Evolutionary conservation across 2,113 vertebrate genomes (phyloP), one percentile per base, ranked within the genome.

Genomic region (Indicator indicator): DNA sequence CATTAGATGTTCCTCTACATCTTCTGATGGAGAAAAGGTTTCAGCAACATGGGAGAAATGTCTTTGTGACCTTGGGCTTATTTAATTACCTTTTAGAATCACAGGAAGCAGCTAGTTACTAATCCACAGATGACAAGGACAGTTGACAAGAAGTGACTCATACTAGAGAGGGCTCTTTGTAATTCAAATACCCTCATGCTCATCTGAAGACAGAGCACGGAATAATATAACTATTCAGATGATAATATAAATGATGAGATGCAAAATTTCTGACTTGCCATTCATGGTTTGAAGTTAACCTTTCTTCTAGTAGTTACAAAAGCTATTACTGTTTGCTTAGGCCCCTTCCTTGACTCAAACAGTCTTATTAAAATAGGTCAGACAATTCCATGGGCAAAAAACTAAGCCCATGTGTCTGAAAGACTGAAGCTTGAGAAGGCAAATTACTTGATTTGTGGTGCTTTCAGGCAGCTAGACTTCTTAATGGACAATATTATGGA

Each of bases 401-500:
- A 6, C 2, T 11, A 68, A 79, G 30, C 28, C 42, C 0, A 0
- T 26, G 1, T 56, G 17, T 63, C 28, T 67, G 63, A 82, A 83
- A 42, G 52, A 52, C 26, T 83, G 50, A 83, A 79, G 7, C 33
- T 79, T 64, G 26, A 88, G 20, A 59, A 83, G 33, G 6, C 48
- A 83, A 91, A 77, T 86, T 83, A 63, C 5, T 77, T 90, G 86
- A 92, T 93, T 86, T 95, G 42, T 88, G 19, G 11, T 83, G 50
- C 28, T 89, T 56, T 96, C 59, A 83, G 71, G 52, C 60, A 84
- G 65, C 56, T 89, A 88, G 82, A 85, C 16, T 71, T 83, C 64
- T 88, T 94, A 93, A 94, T 88, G 78, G 55, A 62, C 50, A 88
- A 32, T 46, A 63, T 83, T 88, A 93, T n/a, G 24, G 52, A 96